A percentile compares a stretch with the other conserved stretches of the same genome.
phyloP scores from a whole-genome alignment of 1,140 invertebrate species.

The Contarinia nasturtii region DNA sequence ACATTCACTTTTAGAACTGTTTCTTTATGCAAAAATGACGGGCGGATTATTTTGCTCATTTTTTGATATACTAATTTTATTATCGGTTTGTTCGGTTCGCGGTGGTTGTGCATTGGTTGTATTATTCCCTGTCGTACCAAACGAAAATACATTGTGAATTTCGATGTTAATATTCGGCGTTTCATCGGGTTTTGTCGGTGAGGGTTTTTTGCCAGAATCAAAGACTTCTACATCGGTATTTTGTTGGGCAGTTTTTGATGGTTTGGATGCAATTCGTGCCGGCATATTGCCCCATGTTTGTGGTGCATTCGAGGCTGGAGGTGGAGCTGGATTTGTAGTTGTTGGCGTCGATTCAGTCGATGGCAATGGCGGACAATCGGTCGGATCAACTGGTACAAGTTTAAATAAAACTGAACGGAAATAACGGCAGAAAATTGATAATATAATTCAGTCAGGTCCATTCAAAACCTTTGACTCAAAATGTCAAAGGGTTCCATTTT shows the following conservation, averaged over 20 bases:
- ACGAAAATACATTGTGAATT: no score
- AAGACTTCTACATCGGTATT: slow-evolving; percentile 4
- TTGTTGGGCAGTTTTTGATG: not conserved
- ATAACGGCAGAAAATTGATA: not conserved
- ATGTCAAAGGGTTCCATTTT: not conserved
- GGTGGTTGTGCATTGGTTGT: no score
- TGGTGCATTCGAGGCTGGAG: not conserved
- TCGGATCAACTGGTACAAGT: not conserved
- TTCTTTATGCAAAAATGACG: no score
- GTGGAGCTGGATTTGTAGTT: not conserved
- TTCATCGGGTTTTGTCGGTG: no score
- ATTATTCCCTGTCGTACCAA: no score
- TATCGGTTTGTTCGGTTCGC: no score
- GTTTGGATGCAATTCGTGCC: not conserved
- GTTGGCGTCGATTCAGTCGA: not conserved
- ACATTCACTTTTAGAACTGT: no score
- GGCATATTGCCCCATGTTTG: not conserved
- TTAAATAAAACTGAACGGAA: not conserved
- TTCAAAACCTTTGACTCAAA: not conserved
- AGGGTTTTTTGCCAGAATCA: not conserved
- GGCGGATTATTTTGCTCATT: no score
- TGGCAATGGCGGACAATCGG: not conserved
- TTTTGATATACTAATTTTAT: no score
- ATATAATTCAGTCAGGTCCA: not conserved
- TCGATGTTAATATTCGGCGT: no score